Base-by-base conservation (phyloP, 2,888 invertebrate genomes). In the Strigamia maritima region DNA sequence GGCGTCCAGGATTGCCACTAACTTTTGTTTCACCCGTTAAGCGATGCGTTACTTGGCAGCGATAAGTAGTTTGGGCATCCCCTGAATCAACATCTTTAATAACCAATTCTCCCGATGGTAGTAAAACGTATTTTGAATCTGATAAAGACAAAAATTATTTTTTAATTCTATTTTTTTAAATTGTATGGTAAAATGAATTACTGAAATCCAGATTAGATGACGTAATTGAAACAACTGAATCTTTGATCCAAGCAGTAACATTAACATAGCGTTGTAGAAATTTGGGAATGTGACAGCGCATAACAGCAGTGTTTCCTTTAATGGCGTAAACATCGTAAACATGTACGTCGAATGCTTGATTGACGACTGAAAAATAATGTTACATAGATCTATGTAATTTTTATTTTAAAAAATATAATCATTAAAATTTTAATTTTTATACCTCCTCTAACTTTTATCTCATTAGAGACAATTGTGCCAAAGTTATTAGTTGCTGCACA, bases 371-470 rank as follows among this genome's bases (percentile, higher is more conserved):
- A 65, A 78, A 49, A 60, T n/a, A 60, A 60, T 14, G 16, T 14
- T 16, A 40, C 40, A 6, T n/a, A n/a, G n/a, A n/a, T 31, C 31
- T 31, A 6, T 31, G 31, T 31, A 2, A 31, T 31, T 6, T 49
- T 2, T 49, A 6, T 49, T 49, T n/a, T 49, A 10, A 6, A 49
- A n/a, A 49, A n/a, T 49, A 31, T 6, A 6, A n/a, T n/a, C 31
- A 31, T 31, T 31, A 35, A 10, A 31, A 31, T 49, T 40, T 16
- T 14, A 0, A 44, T 44, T 16, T 54, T 54, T 54, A 80, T 79
- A 83, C 83, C 82, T 79, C 82, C 83, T 79, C 81, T 79, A 65
- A 83, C 81, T 74, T 81, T 80, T 77, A 82, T 81, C 75, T 83
- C 83, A 10, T 82, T 80, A 79, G 82, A 82, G 65, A 82, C 79